phyloP scores from a whole-genome alignment of 1,140 invertebrate species.

The Drosophila navojoa region DNA sequence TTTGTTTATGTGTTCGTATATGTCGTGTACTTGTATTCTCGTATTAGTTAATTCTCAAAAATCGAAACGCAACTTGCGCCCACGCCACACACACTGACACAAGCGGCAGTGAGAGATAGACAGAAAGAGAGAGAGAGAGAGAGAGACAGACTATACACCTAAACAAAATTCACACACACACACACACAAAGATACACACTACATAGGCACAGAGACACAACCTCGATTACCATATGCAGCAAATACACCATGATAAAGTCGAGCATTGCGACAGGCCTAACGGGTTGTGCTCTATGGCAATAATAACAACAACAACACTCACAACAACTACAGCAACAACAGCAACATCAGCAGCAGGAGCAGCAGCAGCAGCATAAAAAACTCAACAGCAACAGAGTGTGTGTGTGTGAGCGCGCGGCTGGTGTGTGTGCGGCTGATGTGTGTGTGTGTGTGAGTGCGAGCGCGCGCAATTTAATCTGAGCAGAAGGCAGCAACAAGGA shows the following conservation, averaged over 20 bases:
- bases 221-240: conserved; percentile 37
- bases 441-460: conserved; percentile 2
- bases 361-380: conserved; percentile 24
- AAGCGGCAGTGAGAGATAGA: background rate
- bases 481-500: background rate
- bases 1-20: conserved; percentile 64
- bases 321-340: conserved; percentile 40
- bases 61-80: conserved; percentile 66
- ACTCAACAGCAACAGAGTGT: conserved; percentile 10
- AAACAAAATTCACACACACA: conserved; percentile 21
- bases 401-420: conserved; percentile 1
- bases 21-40: conserved; percentile 43
- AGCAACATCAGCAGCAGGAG: conserved; percentile 9
- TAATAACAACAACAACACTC: conserved; percentile 62
- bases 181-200: background rate
- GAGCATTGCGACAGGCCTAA: conserved; percentile 61
- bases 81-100: conserved; percentile 36
- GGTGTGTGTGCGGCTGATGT: background rate
- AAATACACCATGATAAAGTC: conserved; percentile 57
- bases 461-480: no score
- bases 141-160: background rate
- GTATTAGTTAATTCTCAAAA: conserved; percentile 79
- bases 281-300: conserved; percentile 46
- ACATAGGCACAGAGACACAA: background rate
- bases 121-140: background rate